A percentile compares a stretch with the other conserved stretches of the same genome.
These are phyloP conservation scores for Suncus etruscus DNA, from an alignment of 2,113 vertebrate genomes.

Conservation along the genomic window DNA sequence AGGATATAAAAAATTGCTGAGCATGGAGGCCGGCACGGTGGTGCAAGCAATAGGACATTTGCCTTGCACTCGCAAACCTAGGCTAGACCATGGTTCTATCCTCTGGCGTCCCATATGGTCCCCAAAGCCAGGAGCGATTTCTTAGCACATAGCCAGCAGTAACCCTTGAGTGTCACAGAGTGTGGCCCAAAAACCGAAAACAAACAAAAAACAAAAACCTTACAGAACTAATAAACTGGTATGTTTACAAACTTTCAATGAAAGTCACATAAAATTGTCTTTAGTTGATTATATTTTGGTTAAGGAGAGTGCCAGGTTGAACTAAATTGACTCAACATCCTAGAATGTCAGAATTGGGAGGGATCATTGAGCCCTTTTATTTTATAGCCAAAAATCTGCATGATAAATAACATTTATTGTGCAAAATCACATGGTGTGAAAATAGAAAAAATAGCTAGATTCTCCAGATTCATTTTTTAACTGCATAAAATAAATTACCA, in stretches of 20 bases:
- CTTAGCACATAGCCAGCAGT: too few relatives aligned
- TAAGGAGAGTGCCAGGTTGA: neutral
- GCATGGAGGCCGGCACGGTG: too few relatives aligned
- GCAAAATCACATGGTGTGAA: neutral
- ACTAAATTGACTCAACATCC: neutral
- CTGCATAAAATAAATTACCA: too few relatives aligned
- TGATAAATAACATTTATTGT: neutral
- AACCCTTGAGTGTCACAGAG: too few relatives aligned
- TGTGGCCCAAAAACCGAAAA: too few relatives aligned
- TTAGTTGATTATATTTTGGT: neutral
- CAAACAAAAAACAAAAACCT: too few relatives aligned
- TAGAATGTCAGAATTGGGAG: neutral
- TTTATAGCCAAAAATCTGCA: slow-evolving; percentile 28
- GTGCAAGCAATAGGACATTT: too few relatives aligned
- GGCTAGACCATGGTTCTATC: too few relatives aligned
- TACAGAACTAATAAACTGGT: neutral
- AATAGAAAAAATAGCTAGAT: neutral
- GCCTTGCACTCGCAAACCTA: too few relatives aligned
- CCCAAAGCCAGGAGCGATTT: too few relatives aligned
- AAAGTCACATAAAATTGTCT: neutral
- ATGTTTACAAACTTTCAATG: neutral
- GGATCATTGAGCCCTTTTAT: neutral
- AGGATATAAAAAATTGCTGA: neutral
- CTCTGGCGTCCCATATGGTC: too few relatives aligned
- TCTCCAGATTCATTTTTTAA: neutral